A percentile compares a stretch with the other conserved stretches of the same genome.
Conservation (phyloP, 2,797 vertebrate genomes). For the Malurus splendens region DNA sequence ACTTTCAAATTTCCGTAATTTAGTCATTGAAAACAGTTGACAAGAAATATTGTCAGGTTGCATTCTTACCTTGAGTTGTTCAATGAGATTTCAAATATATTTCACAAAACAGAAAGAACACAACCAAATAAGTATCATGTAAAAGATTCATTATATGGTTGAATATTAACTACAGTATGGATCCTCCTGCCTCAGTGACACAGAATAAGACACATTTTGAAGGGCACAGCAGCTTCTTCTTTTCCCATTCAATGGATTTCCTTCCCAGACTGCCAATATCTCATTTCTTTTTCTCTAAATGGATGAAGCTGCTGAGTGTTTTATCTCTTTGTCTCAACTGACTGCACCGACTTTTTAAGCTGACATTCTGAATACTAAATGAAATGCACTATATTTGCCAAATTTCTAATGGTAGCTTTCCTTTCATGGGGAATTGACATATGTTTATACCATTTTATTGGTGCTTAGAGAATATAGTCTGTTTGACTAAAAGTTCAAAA, state of each 20-base stretch:
- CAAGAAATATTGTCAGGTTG: background rate
- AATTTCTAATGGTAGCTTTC: constrained; percentile 22
- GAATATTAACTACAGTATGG: background rate
- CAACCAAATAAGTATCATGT: background rate
- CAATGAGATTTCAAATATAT: background rate
- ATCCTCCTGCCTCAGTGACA: background rate
- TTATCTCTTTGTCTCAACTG: background rate
- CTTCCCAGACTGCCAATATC: background rate
- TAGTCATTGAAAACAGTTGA: background rate
- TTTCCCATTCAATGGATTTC: background rate
- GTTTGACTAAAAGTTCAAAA: background rate
- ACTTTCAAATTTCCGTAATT: background rate
- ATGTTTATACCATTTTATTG: background rate
- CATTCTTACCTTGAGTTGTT: background rate
- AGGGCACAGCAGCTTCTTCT: background rate
- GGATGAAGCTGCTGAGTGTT: background rate
- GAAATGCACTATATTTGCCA: constrained; percentile 6
- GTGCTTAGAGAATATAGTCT: background rate
- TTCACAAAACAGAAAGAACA: background rate
- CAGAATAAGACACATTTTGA: background rate
- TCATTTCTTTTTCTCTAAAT: background rate
- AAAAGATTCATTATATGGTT: background rate
- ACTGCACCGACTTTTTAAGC: background rate
- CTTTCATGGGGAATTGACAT: background rate
- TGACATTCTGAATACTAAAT: background rate